A percentile compares a stretch with the other conserved stretches of the same genome.
Evolutionary conservation across 2,888 invertebrate genomes (phyloP).

Genomic region (Exocentrus adspersus): DNA sequence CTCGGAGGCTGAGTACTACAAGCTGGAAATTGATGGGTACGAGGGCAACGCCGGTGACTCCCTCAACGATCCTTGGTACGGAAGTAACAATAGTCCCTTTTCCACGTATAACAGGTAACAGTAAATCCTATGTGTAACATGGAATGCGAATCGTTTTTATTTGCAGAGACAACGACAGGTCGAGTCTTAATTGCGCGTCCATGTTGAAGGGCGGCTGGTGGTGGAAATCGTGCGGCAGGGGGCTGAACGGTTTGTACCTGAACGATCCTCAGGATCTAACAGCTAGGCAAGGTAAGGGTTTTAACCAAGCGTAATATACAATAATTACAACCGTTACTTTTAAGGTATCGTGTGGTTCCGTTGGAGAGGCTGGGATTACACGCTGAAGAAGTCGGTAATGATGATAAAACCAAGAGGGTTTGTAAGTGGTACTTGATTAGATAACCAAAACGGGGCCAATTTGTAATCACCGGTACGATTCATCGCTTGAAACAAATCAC

Average conservation of each 20-base stretch:
- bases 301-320: too few relatives aligned
- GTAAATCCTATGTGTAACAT: too few relatives aligned
- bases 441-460: constrained; percentile 46
- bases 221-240: constrained; percentile 94
- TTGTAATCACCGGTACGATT: constrained; percentile 54
- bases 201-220: constrained; percentile 96
- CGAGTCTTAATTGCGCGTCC: constrained; percentile 90
- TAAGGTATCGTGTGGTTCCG: constrained; percentile 93
- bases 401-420: constrained; percentile 88
- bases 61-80: constrained; percentile 93
- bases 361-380: constrained; percentile 96
- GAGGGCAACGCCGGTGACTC: constrained; percentile 93
- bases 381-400: constrained; percentile 88
- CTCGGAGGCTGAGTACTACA: constrained; percentile 91
- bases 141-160: too few relatives aligned
- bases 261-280: constrained; percentile 91
- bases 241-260: constrained; percentile 87
- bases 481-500: constrained; percentile 37
- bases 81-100: constrained; percentile 92
- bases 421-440: constrained; percentile 58
- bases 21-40: constrained; percentile 90
- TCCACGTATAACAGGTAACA: constrained; percentile 89
- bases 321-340: too few relatives aligned
- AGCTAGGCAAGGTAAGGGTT: constrained; percentile 84
- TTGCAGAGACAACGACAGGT: constrained; percentile 87